Evolutionary conservation across 2,888 invertebrate genomes (phyloP).

Genomic region (Ormyrus pomaceus): DNA sequence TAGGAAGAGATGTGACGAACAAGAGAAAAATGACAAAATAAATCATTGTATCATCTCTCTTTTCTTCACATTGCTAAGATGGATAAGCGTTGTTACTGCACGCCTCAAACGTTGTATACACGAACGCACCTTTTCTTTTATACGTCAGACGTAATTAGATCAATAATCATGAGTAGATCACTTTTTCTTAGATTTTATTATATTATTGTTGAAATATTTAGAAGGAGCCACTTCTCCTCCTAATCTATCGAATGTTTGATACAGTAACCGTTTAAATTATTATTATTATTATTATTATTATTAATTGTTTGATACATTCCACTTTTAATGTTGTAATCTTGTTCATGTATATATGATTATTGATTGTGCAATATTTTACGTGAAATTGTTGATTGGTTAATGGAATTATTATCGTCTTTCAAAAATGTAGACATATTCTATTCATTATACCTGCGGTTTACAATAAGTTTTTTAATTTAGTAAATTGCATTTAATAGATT

Average conservation of each 20-base stretch:
- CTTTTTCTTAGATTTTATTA: slow-evolving; percentile 21
- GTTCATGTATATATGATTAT: slow-evolving; percentile 14
- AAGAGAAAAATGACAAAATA: slow-evolving; percentile 18
- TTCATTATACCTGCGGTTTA: not conserved
- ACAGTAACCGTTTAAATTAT: too few relatives aligned
- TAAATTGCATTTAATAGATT: slow-evolving; percentile 35
- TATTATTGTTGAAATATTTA: slow-evolving; percentile 2
- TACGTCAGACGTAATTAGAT: slow-evolving; percentile 33
- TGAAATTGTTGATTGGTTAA: not conserved
- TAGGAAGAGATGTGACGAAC: slow-evolving; percentile 40
- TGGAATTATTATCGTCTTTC: not conserved
- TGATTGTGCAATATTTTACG: slow-evolving; percentile 19
- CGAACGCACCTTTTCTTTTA: slow-evolving; percentile 37
- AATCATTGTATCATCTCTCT: slow-evolving; percentile 41
- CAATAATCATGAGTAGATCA: slow-evolving; percentile 29
- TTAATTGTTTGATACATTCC: slow-evolving; percentile 1
- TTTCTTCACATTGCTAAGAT: slow-evolving; percentile 60
- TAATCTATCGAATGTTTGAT: slow-evolving; percentile 28
- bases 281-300: too few relatives aligned
- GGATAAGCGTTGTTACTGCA: slow-evolving; percentile 57
- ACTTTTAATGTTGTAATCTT: slow-evolving; percentile 15
- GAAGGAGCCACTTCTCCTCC: slow-evolving; percentile 3
- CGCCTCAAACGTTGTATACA: slow-evolving; percentile 35
- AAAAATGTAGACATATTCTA: not conserved
- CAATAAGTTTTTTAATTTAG: slow-evolving; percentile 3